Evolutionary conservation across 2,797 vertebrate genomes (phyloP), one percentile per base, ranked within the genome.

Genomic region (Acanthurus leucopareius): DNA sequence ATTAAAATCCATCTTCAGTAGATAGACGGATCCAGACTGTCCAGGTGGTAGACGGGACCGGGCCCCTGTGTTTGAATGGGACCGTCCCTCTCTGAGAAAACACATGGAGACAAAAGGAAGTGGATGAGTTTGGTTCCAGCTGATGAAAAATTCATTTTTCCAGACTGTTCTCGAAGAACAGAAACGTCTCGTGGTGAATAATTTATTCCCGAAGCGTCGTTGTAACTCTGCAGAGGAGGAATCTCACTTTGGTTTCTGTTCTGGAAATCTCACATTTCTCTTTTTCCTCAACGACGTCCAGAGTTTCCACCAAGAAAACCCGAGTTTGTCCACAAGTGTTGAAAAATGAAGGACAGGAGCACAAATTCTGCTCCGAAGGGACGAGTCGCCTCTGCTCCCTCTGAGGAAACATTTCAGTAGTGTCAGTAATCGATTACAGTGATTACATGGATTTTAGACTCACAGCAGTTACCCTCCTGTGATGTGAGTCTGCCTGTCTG

Each of bases 81-180:
- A 56, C 53, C 3, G 38, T 44, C 20, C n/a, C 16, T 8, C 54
- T 20, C 22, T n/a, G 20, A 11, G 13, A 2, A 40, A 1, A 10
- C 5, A n/a, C 9, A 25, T 14, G 58, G 1, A 9, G 13, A n/a
- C 63, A 48, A 25, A 25, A 38, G 5, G 25, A 45, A 45, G 44
- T 45, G 3, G 11, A 49, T 10, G 69, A 52, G n/a, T 77, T 70
- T 52, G 40, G 57, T 7, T 80, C 73, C 48, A 76, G 35, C 40
- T 35, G 25, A 79, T 84, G 6, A 60, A 73, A 75, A 10, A 73
- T 67, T 3, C 0, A 75, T 58, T 7, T 48, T 79, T 74, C 7
- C 69, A 32, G 72, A 48, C 16, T 61, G 66, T 45, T 69, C 35
- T 59, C 15, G 16, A 11, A 28, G 48, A 64, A 28, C 47, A 49